Conservation (phyloP, 2,888 invertebrate genomes). For the Loripinus fragilis region DNA sequence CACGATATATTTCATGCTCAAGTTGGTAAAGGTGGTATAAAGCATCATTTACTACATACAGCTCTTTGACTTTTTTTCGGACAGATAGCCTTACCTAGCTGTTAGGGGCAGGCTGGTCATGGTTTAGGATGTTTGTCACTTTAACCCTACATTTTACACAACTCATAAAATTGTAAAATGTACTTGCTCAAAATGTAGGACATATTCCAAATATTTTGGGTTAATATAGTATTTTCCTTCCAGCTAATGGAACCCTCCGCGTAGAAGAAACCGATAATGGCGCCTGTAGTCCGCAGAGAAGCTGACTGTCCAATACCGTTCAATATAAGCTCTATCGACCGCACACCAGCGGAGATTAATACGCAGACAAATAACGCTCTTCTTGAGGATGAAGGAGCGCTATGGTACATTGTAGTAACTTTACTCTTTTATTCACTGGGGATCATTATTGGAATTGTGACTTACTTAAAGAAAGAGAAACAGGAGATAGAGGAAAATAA, state of each 20-base stretch:
- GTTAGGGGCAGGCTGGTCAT: too few species aligned
- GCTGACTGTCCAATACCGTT: conserved; percentile 7
- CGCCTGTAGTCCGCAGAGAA: conserved; percentile 20
- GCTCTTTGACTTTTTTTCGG: too few species aligned
- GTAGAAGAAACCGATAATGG: conserved; percentile 14
- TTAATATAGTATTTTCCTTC: background rate
- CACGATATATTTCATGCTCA: too few species aligned
- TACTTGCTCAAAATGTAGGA: background rate
- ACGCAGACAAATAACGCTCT: conserved; percentile 5
- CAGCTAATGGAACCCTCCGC: background rate
- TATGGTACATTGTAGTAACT: conserved; percentile 79
- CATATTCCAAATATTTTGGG: background rate
- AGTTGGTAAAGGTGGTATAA: too few species aligned
- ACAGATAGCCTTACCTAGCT: too few species aligned
- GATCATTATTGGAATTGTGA: conserved; percentile 75
- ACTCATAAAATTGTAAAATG: background rate
- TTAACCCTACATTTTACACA: too few species aligned
- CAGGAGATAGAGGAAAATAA: conserved; percentile 80
- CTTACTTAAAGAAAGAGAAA: conserved; percentile 75
- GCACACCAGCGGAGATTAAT: background rate
- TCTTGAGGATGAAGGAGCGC: conserved; percentile 62
- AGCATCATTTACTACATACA: too few species aligned
- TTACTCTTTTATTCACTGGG: conserved; percentile 77
- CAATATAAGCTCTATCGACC: conserved; percentile 31
- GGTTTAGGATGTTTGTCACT: too few species aligned